phyloP scores from a whole-genome alignment of 2,888 invertebrate species.

The Harpalus rufipes region DNA sequence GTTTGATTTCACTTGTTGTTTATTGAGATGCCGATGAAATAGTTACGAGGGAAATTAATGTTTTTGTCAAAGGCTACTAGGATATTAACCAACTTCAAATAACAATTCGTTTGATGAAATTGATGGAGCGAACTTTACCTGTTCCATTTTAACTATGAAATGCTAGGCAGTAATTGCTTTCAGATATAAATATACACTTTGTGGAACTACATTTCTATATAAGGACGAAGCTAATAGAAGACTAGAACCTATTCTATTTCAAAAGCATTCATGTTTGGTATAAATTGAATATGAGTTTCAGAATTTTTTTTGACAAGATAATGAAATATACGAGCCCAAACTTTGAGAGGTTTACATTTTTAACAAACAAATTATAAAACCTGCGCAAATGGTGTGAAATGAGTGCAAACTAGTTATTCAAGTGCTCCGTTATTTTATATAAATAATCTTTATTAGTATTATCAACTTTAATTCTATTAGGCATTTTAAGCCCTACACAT shows the following conservation, averaged over 20 bases:
- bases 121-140: slow-evolving; percentile 4
- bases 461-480: no score
- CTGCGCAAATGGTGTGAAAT: no score
- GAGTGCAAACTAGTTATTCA: no score
- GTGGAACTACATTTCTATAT: neutral
- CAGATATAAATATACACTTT: neutral
- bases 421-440: no score
- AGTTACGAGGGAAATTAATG: slow-evolving; percentile 18
- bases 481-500: no score
- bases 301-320: no score
- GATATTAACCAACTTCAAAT: slow-evolving; percentile 37
- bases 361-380: no score
- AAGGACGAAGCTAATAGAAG: neutral
- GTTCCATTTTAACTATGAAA: neutral
- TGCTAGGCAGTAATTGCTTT: neutral
- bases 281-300: no score
- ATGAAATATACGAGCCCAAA: no score
- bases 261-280: no score
- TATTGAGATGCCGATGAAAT: slow-evolving; percentile 37
- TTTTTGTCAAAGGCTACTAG: slow-evolving; percentile 33
- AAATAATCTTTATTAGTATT: no score
- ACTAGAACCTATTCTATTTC: neutral
- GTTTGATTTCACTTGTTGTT: slow-evolving; percentile 43
- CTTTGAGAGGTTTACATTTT: no score
- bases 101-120: slow-evolving; percentile 33